Base-by-base conservation (phyloP, 2,888 invertebrate genomes). In the Timema cristinae region DNA sequence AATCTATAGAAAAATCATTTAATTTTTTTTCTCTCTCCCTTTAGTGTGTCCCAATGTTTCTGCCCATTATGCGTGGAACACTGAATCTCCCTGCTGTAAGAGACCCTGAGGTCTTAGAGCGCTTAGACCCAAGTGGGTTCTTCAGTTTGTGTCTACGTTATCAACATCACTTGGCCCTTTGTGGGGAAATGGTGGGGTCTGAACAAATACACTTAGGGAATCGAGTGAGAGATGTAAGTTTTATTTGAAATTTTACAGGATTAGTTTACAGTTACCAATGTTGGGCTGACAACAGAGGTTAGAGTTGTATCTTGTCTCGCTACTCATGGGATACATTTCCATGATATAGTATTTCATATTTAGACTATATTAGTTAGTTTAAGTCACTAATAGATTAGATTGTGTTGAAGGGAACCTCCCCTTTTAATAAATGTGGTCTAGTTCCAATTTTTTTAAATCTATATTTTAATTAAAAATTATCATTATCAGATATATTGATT, bases 41-140 rank as follows among this genome's bases (percentile, higher is more conserved):
- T 51, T 83, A 93, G 86, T 90, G 87, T 77, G 95, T 97, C 77
- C 96, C 97, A 5, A 93, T 94, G 82, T 97, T 97, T 81, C 83
- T 96, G 70, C 97, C 97, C 0, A 95, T 97, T 68, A 94, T 97
- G 90, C 83, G 95, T 56, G 95, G 94, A 0, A 93, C 95, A 0
- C 82, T 95, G 1, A 94, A 94, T 61, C 83, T 95, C 70, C 93
- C 95, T 0, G 92, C 93, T 0, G 90, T 92, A 0, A 86, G 94
- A 67, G 96, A 97, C 81, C 91, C 94, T 0, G 95, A 95, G 80
- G 90, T 96, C 0, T 83, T 95, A 47, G 96, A 96, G 83, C 89
- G 90, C 74, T 81, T 91, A 9, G 90, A 91, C 79, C 83, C 91
- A 76, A 79, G 88, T 79, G 89, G 91, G 51, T 80, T 92, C 79